These are phyloP conservation scores for Pristionchus entomophagus DNA, from an alignment of 2,888 invertebrate species.

Conservation along the genomic window DNA sequence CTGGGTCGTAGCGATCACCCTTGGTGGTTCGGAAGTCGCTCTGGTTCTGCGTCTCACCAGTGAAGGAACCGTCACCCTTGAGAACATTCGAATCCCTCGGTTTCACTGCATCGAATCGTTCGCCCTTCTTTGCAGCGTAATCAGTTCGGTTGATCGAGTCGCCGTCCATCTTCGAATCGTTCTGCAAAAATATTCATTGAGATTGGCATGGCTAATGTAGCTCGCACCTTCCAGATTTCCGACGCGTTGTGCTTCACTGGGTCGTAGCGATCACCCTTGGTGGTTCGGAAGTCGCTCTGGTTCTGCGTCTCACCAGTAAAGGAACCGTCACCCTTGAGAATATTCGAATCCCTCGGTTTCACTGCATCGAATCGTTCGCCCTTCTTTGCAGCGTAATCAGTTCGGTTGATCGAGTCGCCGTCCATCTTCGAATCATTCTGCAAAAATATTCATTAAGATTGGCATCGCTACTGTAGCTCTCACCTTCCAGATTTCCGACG, in stretches of 20 bases:
- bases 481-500: conserved; percentile 51
- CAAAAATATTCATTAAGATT: neutral
- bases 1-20: conserved; percentile 48
- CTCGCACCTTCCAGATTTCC: conserved; percentile 53
- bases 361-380: conserved; percentile 45
- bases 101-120: conserved; percentile 29
- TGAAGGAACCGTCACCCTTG: conserved; percentile 47
- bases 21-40: conserved; percentile 35
- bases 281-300: conserved; percentile 28
- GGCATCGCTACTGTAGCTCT: neutral
- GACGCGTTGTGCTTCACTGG: conserved; percentile 32
- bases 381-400: conserved; percentile 35
- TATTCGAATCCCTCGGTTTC: conserved; percentile 41
- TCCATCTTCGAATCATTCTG: conserved; percentile 39
- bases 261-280: conserved; percentile 24
- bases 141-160: conserved; percentile 43
- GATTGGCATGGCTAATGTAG: no score
- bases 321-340: conserved; percentile 47
- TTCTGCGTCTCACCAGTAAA: conserved; percentile 45
- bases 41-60: conserved; percentile 35
- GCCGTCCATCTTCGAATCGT: conserved; percentile 34
- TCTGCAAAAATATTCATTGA: neutral
- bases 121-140: conserved; percentile 42
- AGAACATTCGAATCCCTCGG: conserved; percentile 48
- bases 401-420: conserved; percentile 34